Percentiles rank a stretch among this genome's conserved stretches.
These are phyloP conservation scores for Odontomachus brunneus DNA, from an alignment of 1,140 invertebrate species.

Conservation along the genomic window DNA sequence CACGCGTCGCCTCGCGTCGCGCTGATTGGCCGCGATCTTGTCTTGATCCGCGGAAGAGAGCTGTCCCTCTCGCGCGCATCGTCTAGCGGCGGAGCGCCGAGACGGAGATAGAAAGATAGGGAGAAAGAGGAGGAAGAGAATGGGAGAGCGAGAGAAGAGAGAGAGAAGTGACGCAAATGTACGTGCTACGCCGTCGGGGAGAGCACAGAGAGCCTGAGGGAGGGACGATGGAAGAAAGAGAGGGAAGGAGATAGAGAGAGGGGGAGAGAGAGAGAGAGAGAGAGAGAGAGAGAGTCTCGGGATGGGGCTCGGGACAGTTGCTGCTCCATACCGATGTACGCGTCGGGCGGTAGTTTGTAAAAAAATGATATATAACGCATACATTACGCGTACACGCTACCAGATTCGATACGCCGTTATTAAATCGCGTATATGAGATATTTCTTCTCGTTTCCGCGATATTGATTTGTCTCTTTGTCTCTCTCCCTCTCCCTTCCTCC, in stretches of 20 bases:
- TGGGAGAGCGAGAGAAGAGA: neutral
- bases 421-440: slow-evolving; percentile 26
- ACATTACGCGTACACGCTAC: slow-evolving; percentile 3
- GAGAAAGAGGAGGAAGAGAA: too few relatives aligned
- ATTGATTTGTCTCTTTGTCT: neutral
- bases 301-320: slow-evolving; percentile 11
- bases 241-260: too few relatives aligned
- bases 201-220: too few relatives aligned
- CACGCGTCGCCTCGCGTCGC: slow-evolving; percentile 21
- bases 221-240: neutral
- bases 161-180: too few relatives aligned
- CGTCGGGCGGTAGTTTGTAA: slow-evolving; percentile 7
- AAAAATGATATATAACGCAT: slow-evolving; percentile 22
- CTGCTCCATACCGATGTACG: slow-evolving; percentile 18
- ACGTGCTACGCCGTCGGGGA: too few relatives aligned
- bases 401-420: slow-evolving; percentile 10
- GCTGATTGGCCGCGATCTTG: slow-evolving; percentile 61
- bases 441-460: neutral
- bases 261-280: neutral
- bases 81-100: neutral
- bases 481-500: neutral
- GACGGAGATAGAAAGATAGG: neutral
- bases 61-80: slow-evolving; percentile 30
- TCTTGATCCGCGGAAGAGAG: slow-evolving; percentile 33
- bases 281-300: too few relatives aligned